phyloP scores from a whole-genome alignment of 2,888 invertebrate genomes.

The Resseliella maxima region DNA sequence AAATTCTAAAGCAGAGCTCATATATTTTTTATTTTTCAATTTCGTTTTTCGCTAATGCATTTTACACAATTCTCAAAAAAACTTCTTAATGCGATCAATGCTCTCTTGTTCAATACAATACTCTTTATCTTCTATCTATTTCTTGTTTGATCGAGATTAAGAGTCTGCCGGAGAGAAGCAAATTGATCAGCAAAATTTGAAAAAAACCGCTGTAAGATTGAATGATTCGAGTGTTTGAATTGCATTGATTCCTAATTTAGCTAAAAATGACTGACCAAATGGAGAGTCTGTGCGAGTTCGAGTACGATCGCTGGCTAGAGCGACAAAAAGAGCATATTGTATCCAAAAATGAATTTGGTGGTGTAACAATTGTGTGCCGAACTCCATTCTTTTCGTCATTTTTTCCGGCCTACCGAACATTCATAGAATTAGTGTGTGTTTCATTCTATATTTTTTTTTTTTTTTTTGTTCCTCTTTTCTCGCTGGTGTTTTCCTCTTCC shows the following conservation, averaged over 20 bases:
- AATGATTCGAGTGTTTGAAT: no score
- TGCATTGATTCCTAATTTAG: neutral
- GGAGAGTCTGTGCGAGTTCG: neutral
- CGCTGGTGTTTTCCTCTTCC: slow-evolving; percentile 14
- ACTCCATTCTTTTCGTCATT: neutral
- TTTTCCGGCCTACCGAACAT: slow-evolving; percentile 35
- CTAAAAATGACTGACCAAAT: neutral
- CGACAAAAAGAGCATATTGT: neutral
- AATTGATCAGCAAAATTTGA: no score
- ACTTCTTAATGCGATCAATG: neutral
- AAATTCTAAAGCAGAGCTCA: neutral
- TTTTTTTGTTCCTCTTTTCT: no score
- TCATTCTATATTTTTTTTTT: no score
- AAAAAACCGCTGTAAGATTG: no score
- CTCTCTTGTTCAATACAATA: neutral
- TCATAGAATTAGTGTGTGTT: slow-evolving; percentile 14
- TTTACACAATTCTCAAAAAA: neutral
- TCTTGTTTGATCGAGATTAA: no score
- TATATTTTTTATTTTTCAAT: neutral
- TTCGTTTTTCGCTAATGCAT: neutral
- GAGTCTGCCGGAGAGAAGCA: no score
- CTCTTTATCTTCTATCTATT: no score
- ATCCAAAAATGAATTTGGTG: slow-evolving; percentile 35
- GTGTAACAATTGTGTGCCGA: slow-evolving; percentile 12
- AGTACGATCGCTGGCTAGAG: neutral